Conservation (phyloP, 2,113 vertebrate species). For the Lepisosteus oculatus region DNA sequence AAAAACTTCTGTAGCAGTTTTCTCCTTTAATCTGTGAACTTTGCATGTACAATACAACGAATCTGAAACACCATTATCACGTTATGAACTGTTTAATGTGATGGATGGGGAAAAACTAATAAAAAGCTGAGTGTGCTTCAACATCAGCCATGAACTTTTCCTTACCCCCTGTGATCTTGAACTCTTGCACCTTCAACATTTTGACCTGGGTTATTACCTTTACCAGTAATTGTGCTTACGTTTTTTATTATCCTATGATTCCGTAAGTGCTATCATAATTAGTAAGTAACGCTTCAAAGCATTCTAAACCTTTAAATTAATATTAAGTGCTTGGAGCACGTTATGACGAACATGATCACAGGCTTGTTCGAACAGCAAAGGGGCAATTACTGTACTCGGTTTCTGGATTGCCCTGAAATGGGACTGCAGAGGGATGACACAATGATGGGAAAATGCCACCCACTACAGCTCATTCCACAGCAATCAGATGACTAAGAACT, state of each 20-base stretch:
- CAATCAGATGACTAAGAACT: constrained; percentile 19
- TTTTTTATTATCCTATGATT: neutral
- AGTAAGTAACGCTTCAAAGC: constrained; percentile 27
- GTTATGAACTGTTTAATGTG: no score
- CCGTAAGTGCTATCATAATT: constrained; percentile 21
- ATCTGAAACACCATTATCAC: no score
- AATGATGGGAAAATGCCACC: neutral
- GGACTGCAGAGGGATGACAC: neutral
- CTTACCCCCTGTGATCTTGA: neutral
- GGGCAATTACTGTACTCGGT: constrained; percentile 14
- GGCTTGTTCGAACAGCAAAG: constrained; percentile 18
- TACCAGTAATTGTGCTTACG: neutral
- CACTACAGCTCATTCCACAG: neutral
- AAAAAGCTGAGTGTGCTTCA: neutral
- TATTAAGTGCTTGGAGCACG: constrained; percentile 15
- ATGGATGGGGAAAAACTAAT: no score
- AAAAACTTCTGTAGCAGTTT: no score
- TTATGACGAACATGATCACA: constrained; percentile 16
- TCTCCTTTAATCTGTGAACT: no score
- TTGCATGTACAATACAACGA: no score
- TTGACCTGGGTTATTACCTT: neutral
- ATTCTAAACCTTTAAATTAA: constrained; percentile 22
- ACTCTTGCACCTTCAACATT: constrained; percentile 9
- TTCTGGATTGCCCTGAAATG: constrained; percentile 10
- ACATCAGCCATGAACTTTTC: constrained; percentile 1